phyloP scores from a whole-genome alignment of 2,113 vertebrate genomes.

The Pyrgilauda ruficollis region DNA sequence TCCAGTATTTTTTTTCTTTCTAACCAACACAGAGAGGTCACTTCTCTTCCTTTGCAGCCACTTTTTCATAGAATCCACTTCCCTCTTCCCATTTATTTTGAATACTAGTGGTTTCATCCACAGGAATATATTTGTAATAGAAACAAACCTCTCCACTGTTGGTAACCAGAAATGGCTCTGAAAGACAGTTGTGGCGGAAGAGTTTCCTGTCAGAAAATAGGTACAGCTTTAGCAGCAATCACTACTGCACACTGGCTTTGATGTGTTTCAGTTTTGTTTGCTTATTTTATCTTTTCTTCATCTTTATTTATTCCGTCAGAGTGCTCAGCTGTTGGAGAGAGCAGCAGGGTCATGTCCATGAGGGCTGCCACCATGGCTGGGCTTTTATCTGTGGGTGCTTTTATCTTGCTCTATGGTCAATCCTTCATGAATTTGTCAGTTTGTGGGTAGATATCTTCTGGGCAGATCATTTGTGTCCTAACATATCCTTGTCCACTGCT shows the following conservation, averaged over 20 bases:
- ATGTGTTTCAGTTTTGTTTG: background rate
- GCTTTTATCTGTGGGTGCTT: background rate
- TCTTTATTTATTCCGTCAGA: background rate
- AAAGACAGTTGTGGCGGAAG: background rate
- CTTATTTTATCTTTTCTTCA: background rate
- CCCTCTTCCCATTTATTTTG: slow-evolving; percentile 37
- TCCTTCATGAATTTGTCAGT: background rate
- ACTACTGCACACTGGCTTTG: background rate
- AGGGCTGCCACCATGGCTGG: background rate
- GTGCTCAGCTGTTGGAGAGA: background rate
- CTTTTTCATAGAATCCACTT: background rate
- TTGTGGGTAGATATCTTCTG: background rate
- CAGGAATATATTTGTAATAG: background rate
- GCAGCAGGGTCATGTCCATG: background rate
- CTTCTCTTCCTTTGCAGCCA: background rate
- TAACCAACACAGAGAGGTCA: background rate
- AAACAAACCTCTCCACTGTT: background rate
- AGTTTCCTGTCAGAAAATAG: slow-evolving; percentile 47
- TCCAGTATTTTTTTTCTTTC: background rate
- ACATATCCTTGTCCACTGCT: background rate
- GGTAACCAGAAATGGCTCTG: background rate
- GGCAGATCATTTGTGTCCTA: background rate
- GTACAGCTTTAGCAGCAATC: background rate
- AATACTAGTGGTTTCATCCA: background rate
- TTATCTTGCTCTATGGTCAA: background rate